Evolutionary conservation across 30 jellyfish, hydroid and myxozoan species (phyloP).

Genomic region (Aurelia aurita): DNA sequence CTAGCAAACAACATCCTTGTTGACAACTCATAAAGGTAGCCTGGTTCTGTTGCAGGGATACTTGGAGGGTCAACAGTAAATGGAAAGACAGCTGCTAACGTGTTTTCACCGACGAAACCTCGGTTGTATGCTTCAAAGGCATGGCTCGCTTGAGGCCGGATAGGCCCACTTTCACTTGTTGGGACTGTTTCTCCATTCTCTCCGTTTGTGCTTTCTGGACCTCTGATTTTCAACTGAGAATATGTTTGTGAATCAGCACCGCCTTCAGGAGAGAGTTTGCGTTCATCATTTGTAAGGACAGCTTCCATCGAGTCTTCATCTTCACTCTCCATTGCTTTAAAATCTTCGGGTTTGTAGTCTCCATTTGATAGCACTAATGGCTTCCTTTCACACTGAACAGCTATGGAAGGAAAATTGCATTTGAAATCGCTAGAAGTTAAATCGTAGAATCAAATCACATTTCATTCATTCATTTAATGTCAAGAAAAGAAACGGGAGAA

Average conservation of each 20-base stretch:
- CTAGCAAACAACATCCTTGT: constrained; percentile 94
- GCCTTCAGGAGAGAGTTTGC: constrained; percentile 8
- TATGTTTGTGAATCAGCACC: neutral
- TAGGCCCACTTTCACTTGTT: constrained; percentile 52
- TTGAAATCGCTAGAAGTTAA: too few species aligned
- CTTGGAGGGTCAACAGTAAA: constrained; percentile 90
- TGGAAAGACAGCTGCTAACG: constrained; percentile 55
- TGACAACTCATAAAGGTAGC: constrained; percentile 93
- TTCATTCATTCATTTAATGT: too few species aligned
- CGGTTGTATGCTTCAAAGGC: constrained; percentile 65
- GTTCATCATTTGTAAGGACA: constrained; percentile 2
- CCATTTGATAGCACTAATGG: constrained; percentile 81
- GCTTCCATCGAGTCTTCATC: constrained; percentile 47
- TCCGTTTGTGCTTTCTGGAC: constrained; percentile 11
- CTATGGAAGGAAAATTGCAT: constrained; percentile 21
- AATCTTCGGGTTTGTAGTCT: constrained; percentile 38
- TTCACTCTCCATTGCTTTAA: constrained; percentile 23
- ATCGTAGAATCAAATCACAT: too few species aligned
- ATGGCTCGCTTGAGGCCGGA: constrained; percentile 68
- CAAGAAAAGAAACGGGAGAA: too few species aligned
- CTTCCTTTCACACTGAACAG: constrained; percentile 98
- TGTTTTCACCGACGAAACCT: constrained; percentile 30
- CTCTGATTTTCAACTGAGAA: constrained; percentile 11
- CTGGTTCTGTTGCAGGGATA: constrained; percentile 90
- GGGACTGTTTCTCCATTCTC: constrained; percentile 27